phyloP scores from a whole-genome alignment of 2,113 vertebrate species.

The Pachyramphus minor region DNA sequence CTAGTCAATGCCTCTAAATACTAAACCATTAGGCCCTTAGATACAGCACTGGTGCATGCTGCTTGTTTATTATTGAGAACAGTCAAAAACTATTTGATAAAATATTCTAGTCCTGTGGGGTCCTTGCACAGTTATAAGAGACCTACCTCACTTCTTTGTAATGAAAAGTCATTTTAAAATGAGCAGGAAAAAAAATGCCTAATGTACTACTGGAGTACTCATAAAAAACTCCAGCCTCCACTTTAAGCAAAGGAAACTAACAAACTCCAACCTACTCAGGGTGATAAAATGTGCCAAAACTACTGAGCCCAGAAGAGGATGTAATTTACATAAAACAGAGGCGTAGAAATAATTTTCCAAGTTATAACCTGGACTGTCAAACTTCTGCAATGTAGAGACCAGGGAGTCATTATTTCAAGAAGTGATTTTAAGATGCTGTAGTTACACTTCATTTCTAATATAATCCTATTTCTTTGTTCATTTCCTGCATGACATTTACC shows the following conservation, averaged over 20 bases:
- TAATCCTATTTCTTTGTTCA: conserved; percentile 30
- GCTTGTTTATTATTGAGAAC: neutral
- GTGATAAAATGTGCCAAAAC: conserved; percentile 9
- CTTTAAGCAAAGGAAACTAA: conserved; percentile 22
- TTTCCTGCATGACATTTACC: conserved; percentile 40
- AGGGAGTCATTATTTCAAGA: neutral
- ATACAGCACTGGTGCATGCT: neutral
- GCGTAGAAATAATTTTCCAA: conserved; percentile 12
- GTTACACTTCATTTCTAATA: conserved; percentile 9
- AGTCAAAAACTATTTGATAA: neutral
- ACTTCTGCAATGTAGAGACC: neutral
- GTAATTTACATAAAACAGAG: conserved; percentile 21
- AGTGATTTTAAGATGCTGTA: conserved; percentile 12
- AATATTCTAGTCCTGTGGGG: neutral
- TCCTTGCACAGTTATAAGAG: neutral
- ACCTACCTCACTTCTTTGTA: neutral
- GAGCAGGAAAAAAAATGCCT: neutral
- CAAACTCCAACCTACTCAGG: neutral
- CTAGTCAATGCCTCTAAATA: neutral
- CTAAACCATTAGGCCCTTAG: neutral
- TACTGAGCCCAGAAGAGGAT: neutral
- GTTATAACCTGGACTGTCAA: neutral
- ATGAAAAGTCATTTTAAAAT: neutral
- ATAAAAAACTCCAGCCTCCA: neutral
- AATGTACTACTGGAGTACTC: neutral